phyloP scores from a whole-genome alignment of 2,888 invertebrate species.

The Lepeophtheirus nordmannii region DNA sequence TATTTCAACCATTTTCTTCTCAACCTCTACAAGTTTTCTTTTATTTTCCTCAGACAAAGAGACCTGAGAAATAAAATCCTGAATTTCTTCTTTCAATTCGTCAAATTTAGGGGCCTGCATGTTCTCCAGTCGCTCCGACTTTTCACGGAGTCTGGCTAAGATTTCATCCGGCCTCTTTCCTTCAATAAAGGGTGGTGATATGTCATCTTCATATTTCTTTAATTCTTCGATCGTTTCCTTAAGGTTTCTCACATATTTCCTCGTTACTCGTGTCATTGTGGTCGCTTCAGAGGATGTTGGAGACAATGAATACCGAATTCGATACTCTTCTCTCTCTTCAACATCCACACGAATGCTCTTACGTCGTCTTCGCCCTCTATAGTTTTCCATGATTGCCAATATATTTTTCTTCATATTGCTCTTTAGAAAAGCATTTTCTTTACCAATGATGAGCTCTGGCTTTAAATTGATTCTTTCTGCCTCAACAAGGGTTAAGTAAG shows the following conservation, averaged over 20 bases:
- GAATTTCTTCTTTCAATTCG: not conserved
- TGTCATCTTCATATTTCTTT: constrained; percentile 2
- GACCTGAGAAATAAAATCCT: constrained; percentile 1
- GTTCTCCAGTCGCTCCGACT: not conserved
- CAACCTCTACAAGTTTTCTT: not conserved
- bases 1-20: constrained; percentile 2
- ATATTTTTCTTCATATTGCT: not conserved
- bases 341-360: not conserved
- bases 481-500: not conserved
- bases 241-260: not conserved
- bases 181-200: not conserved
- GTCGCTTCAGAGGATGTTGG: not conserved
- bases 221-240: constrained; percentile 1
- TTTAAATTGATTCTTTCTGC: not conserved
- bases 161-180: not conserved
- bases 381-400: not conserved
- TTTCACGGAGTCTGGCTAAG: constrained; percentile 9
- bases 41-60: not conserved
- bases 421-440: constrained; percentile 2
- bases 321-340: not conserved
- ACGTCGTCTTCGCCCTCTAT: not conserved
- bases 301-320: not conserved
- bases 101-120: not conserved
- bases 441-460: not conserved
- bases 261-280: constrained; percentile 1